A percentile compares a stretch with the other conserved stretches of the same genome.
phyloP scores from a whole-genome alignment of 2,888 invertebrate genomes.

The Steromphala cineraria region DNA sequence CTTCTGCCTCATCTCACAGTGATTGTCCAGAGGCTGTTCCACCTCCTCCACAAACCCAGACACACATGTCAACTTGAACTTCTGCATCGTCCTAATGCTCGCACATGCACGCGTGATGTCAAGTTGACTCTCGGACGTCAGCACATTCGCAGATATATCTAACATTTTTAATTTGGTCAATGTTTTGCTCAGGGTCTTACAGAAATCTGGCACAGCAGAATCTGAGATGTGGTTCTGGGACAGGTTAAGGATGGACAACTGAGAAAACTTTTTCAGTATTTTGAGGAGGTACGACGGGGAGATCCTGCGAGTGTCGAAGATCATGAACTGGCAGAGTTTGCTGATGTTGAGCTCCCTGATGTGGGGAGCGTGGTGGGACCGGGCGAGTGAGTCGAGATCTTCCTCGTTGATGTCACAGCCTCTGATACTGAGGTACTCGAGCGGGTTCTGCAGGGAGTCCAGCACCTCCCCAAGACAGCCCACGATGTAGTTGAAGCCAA shows the following conservation, averaged over 20 bases:
- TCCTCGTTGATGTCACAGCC: conserved; percentile 62
- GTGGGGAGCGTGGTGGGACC: conserved; percentile 53
- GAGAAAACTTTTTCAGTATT: conserved; percentile 51
- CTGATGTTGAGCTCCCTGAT: conserved; percentile 61
- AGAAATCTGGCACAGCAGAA: conserved; percentile 47
- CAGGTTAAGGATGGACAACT: conserved; percentile 54
- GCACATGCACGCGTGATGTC: conserved; percentile 52
- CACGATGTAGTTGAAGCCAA: conserved; percentile 61
- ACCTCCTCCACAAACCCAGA: conserved; percentile 41
- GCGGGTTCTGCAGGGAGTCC: conserved; percentile 46
- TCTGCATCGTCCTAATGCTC: conserved; percentile 49
- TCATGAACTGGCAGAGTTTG: conserved; percentile 60
- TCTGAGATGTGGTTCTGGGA: conserved; percentile 60
- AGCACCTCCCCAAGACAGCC: conserved; percentile 64
- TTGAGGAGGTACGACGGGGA: conserved; percentile 50
- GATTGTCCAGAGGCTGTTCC: conserved; percentile 33
- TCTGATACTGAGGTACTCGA: conserved; percentile 57
- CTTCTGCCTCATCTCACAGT: conserved; percentile 28
- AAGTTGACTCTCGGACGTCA: conserved; percentile 50
- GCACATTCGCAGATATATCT: conserved; percentile 57
- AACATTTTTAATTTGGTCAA: conserved; percentile 48
- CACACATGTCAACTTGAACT: conserved; percentile 47
- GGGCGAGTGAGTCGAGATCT: conserved; percentile 50
- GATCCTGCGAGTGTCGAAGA: conserved; percentile 58
- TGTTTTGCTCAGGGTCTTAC: conserved; percentile 40